These are phyloP conservation scores for Zaprionus africanus DNA, from an alignment of 1,140 invertebrate species.

Conservation along the genomic window DNA sequence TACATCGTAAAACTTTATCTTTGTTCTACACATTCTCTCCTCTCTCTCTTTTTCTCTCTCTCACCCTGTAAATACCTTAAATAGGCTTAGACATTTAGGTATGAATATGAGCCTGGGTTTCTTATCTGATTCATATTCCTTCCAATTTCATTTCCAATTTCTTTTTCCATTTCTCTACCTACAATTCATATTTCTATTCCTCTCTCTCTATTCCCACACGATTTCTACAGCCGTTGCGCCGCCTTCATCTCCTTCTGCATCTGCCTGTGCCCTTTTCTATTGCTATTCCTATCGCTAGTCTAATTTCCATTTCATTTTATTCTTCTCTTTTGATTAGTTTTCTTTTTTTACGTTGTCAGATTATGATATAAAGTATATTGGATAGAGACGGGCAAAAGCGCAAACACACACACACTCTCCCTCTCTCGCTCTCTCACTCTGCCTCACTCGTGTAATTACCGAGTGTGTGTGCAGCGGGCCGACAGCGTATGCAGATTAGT, in stretches of 20 bases:
- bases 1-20: no score
- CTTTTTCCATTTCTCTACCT: neutral
- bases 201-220: neutral
- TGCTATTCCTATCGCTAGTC: slow-evolving; percentile 4
- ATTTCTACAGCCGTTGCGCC: neutral
- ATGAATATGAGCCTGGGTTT: neutral
- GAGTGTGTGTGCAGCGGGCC: slow-evolving; percentile 2
- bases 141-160: slow-evolving; percentile 3
- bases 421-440: slow-evolving; percentile 5
- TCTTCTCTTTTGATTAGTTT: slow-evolving; percentile 2
- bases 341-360: slow-evolving; percentile 11
- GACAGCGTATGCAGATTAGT: slow-evolving; percentile 49
- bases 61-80: no score
- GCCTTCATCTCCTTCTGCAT: neutral
- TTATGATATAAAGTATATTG: slow-evolving; percentile 22
- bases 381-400: slow-evolving; percentile 13
- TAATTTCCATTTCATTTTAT: slow-evolving; percentile 12
- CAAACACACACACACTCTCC: slow-evolving; percentile 6
- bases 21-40: no score
- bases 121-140: neutral
- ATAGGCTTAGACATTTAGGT: no score
- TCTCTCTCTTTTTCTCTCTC: no score
- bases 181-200: neutral
- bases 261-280: neutral
- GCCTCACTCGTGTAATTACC: slow-evolving; percentile 13